These are phyloP conservation scores for Megaceryle maxima DNA, from an alignment of 2,113 vertebrate genomes.

Conservation along the genomic window DNA sequence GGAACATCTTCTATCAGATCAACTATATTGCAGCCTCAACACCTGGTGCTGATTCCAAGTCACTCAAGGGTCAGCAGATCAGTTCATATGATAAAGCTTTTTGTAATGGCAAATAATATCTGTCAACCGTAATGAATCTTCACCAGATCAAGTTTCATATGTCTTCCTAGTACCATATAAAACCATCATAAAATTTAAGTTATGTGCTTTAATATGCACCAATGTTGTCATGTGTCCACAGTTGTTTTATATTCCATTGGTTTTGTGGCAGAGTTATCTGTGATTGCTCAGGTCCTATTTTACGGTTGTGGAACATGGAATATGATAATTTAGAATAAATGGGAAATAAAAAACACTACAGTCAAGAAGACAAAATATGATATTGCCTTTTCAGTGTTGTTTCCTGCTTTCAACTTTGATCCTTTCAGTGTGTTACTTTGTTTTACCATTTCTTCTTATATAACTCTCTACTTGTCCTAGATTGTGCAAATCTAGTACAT, in stretches of 20 bases:
- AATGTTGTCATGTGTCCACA: accelerated
- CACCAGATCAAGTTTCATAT: background rate
- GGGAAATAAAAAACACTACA: background rate
- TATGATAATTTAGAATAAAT: background rate
- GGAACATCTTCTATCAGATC: background rate
- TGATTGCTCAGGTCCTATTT: background rate
- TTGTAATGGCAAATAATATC: background rate
- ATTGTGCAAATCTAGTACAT: background rate
- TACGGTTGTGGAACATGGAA: accelerated
- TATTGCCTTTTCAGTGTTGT: background rate
- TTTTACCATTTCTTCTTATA: background rate
- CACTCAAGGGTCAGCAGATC: background rate
- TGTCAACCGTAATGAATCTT: background rate
- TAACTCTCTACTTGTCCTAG: background rate
- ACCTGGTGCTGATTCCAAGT: background rate
- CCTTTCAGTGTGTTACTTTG: background rate
- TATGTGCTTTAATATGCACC: background rate
- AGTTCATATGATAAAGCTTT: background rate
- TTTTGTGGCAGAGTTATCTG: background rate
- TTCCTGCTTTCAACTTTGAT: background rate
- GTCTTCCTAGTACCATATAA: background rate
- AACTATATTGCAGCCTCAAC: background rate
- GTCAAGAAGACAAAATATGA: background rate
- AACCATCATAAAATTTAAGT: background rate
- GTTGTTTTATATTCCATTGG: background rate